A percentile compares a stretch with the other conserved stretches of the same genome.
Conservation (phyloP, 2,888 invertebrate species). For the Scelioninae gen. 2 region DNA sequence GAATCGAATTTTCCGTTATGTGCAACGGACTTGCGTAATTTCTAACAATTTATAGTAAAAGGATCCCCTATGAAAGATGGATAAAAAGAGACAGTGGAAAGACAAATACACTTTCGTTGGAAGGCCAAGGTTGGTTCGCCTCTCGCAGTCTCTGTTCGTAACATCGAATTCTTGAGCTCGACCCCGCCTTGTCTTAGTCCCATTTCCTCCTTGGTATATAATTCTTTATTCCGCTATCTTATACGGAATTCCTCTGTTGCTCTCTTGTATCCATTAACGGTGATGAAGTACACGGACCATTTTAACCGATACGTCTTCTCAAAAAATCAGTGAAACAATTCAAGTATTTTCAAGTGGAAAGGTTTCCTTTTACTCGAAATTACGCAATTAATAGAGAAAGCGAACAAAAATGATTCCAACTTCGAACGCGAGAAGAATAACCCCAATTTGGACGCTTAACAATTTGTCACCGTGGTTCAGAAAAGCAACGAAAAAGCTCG, state of each 20-base stretch:
- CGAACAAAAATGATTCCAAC: neutral
- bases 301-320: conserved; percentile 56
- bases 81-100: conserved; percentile 22
- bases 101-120: conserved; percentile 47
- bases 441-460: too few relatives aligned
- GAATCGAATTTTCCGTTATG: conserved; percentile 31
- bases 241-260: conserved; percentile 60
- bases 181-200: conserved; percentile 52
- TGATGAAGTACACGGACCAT: conserved; percentile 64
- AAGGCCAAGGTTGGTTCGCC: conserved; percentile 58
- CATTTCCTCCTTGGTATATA: conserved; percentile 51
- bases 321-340: conserved; percentile 25
- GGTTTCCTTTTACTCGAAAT: neutral
- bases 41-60: conserved; percentile 23
- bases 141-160: conserved; percentile 18
- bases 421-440: conserved; percentile 1
- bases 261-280: conserved; percentile 63
- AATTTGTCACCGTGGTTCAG: too few relatives aligned
- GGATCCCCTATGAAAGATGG: conserved; percentile 35
- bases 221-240: conserved; percentile 54
- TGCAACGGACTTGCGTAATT: conserved; percentile 35
- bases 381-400: conserved; percentile 1
- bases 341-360: conserved; percentile 4
- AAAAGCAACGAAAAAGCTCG: too few relatives aligned
- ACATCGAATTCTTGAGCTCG: conserved; percentile 48